phyloP scores from a whole-genome alignment of 2,888 invertebrate genomes.

The Laothoe populi region DNA sequence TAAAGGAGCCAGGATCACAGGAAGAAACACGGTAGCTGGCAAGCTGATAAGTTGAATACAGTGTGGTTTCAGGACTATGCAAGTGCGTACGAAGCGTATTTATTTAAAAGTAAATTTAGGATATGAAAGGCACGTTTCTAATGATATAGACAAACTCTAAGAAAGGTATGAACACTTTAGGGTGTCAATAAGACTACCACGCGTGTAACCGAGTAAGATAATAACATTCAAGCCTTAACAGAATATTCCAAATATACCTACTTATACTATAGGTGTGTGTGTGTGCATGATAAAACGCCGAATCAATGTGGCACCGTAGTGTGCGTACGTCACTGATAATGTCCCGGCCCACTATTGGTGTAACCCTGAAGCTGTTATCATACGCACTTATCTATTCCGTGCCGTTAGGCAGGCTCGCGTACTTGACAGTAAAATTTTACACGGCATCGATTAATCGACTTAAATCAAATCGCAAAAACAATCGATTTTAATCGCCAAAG shows the following conservation, averaged over 20 bases:
- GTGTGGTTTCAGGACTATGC: no score
- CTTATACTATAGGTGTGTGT: neutral
- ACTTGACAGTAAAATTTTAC: conserved; percentile 13
- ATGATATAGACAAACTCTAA: no score
- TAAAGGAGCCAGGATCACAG: no score
- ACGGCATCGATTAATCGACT: neutral
- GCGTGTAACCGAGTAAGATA: neutral
- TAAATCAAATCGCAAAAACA: neutral
- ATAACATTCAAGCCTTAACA: neutral
- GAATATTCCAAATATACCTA: neutral
- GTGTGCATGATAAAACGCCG: conserved; percentile 2
- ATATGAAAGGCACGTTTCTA: no score
- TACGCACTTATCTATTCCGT: conserved; percentile 33
- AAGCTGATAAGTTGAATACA: no score
- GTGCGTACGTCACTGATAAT: conserved; percentile 13
- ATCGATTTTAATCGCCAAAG: neutral
- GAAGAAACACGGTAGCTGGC: no score
- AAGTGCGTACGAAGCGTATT: no score
- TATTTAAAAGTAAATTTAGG: no score
- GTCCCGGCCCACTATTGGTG: conserved; percentile 37
- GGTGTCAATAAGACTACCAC: no score
- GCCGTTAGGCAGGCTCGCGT: conserved; percentile 16
- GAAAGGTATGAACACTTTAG: no score
- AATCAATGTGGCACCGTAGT: neutral
- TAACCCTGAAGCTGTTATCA: conserved; percentile 34